Evolutionary conservation across 2,888 invertebrate species (phyloP), one percentile per base, ranked within the genome.

Genomic region (Apodemia mormo): DNA sequence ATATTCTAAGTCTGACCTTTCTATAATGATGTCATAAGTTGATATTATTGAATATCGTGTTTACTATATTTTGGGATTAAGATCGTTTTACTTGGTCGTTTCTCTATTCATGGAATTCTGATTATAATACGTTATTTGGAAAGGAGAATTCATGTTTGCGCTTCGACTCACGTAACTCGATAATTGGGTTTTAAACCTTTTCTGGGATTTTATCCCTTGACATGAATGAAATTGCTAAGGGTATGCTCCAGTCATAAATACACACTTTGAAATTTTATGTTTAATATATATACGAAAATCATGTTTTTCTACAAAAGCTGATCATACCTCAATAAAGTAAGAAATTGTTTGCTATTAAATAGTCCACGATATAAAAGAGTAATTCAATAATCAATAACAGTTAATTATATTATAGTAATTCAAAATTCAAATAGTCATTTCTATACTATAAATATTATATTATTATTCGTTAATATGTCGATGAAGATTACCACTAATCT

Each of bases 111-210:
- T n/a, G 52, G n/a, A 52, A 52, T 52, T 7, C 52, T 52, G 52
- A 52, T 52, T 52, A 52, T 52, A 52, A 52, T 52, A n/a, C 52
- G n/a, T 52, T 52, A 52, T 52, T 52, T 52, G 52, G 52, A 52
- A 52, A 52, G 52, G 52, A 52, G 52, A 52, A 52, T 52, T 52
- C 7, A 52, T 52, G 52, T 52, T 52, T 52, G 52, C 52, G 52
- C 52, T 52, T 52, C 52, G 52, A 52, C 52, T 52, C 52, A 52
- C 52, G 52, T 52, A 52, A 52, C 52, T 52, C 52, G 52, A 52
- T 52, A 52, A 52, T 52, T 52, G 52, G 52, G 52, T 52, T 52
- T 52, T 22, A 52, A 52, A 52, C 52, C 52, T 52, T 52, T 52
- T 52, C 52, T 52, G n/a, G 52, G 52, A 52, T 22, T 52, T 52